These are phyloP conservation scores for Eupleurogrammus muticus DNA, from an alignment of 2,797 vertebrate genomes.

Conservation along the genomic window DNA sequence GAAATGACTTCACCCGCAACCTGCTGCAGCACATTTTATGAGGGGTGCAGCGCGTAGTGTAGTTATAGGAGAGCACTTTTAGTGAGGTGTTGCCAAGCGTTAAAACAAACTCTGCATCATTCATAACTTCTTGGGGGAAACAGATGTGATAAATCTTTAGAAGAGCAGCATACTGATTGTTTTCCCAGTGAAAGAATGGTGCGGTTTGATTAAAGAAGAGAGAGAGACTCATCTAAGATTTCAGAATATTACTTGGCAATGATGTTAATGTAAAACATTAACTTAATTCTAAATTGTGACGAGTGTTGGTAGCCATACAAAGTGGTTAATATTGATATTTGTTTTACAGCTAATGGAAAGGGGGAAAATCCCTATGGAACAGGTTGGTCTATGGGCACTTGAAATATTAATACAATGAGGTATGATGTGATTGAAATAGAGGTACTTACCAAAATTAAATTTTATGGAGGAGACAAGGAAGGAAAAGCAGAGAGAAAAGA, in stretches of 20 bases:
- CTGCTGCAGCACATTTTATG: slow-evolving; percentile 5
- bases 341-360: slow-evolving; percentile 7
- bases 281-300: neutral
- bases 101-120: slow-evolving; percentile 42
- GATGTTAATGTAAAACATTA: neutral
- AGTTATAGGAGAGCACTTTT: slow-evolving; percentile 21
- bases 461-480: neutral
- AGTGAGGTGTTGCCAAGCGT: neutral
- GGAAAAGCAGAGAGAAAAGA: slow-evolving; percentile 1
- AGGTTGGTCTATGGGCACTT: slow-evolving; percentile 10
- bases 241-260: neutral
- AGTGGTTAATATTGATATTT: neutral
- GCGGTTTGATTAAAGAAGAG: slow-evolving; percentile 1
- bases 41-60: slow-evolving; percentile 15
- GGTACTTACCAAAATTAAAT: slow-evolving; percentile 3
- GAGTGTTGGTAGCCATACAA: neutral
- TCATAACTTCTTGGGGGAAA: slow-evolving; percentile 33
- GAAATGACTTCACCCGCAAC: slow-evolving; percentile 16
- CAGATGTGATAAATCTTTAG: slow-evolving; percentile 26
- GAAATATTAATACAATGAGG: slow-evolving; percentile 16
- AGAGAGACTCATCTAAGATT: neutral
- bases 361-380: neutral
- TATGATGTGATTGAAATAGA: slow-evolving; percentile 17
- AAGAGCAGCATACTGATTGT: neutral
- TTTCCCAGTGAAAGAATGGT: neutral